Evolutionary conservation across 2,113 vertebrate genomes (phyloP).

Genomic region (Chauna torquata): DNA sequence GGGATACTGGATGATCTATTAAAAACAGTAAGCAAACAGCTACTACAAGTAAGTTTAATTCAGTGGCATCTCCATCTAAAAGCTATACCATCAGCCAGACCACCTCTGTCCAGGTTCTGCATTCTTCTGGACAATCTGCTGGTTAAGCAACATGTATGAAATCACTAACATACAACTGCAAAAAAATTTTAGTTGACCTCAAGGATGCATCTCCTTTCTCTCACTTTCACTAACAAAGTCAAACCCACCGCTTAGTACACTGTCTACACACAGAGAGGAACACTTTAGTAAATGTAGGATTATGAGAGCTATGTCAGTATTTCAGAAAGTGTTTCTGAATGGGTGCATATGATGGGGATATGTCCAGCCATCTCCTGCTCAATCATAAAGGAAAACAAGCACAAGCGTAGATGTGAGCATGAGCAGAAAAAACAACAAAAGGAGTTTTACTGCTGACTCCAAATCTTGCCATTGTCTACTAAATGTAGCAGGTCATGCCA

Average conservation of each 20-base stretch:
- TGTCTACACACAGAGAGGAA: fast-evolving
- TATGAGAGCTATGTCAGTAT: neutral
- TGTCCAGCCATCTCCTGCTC: neutral
- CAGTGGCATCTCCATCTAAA: neutral
- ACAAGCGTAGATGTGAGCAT: neutral
- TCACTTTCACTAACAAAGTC: neutral
- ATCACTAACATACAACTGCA: neutral
- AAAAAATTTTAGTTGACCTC: neutral
- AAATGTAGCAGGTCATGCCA: neutral
- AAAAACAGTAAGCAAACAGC: neutral
- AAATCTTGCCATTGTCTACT: neutral
- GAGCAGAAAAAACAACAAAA: neutral
- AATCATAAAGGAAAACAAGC: neutral
- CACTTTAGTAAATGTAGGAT: neutral
- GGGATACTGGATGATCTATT: neutral
- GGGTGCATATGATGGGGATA: neutral
- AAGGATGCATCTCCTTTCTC: neutral
- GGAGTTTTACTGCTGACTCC: neutral
- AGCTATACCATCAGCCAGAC: neutral
- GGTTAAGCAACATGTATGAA: neutral
- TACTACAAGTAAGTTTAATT: neutral
- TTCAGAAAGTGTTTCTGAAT: neutral
- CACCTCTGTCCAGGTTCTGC: neutral
- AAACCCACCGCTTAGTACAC: fast-evolving
- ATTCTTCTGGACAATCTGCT: neutral